These are phyloP conservation scores for Drosophila erecta DNA, from an alignment of 1,140 invertebrate species.

Conservation along the genomic window DNA sequence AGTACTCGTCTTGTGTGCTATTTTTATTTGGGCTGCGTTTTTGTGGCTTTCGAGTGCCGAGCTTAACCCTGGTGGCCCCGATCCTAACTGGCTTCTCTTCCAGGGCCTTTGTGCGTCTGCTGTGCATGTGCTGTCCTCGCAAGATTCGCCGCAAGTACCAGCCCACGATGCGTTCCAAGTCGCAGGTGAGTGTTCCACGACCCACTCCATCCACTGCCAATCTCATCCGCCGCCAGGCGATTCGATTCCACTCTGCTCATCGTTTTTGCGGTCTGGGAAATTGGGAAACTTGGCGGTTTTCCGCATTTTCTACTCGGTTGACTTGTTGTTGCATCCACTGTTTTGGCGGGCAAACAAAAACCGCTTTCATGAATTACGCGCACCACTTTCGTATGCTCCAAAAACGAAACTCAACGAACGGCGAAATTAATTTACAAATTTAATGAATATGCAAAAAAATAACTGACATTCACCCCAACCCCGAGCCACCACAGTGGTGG, in stretches of 20 bases:
- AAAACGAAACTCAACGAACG: conserved; percentile 73
- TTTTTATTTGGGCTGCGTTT: conserved; percentile 5
- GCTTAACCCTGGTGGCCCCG: background rate
- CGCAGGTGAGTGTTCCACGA: conserved; percentile 87
- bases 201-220: background rate
- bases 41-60: conserved; percentile 13
- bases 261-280: conserved; percentile 16
- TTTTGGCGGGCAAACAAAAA: conserved; percentile 12
- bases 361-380: conserved; percentile 59
- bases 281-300: background rate
- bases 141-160: conserved; percentile 91
- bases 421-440: conserved; percentile 78
- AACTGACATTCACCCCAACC: conserved; percentile 30
- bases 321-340: conserved; percentile 19
- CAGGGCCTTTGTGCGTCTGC: conserved; percentile 92
- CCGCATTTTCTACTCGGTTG: conserved; percentile 4
- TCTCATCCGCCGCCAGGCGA: conserved; percentile 5
- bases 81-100: conserved; percentile 84
- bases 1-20: background rate
- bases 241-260: conserved; percentile 30
- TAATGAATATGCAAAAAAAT: conserved; percentile 61
- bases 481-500: background rate
- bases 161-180: conserved; percentile 91
- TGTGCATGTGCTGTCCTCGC: conserved; percentile 92
- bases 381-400: conserved; percentile 61